Percentiles rank a stretch among this genome's conserved stretches.
phyloP scores from a whole-genome alignment of 2,797 vertebrate species.

The Muscicapa striata region DNA sequence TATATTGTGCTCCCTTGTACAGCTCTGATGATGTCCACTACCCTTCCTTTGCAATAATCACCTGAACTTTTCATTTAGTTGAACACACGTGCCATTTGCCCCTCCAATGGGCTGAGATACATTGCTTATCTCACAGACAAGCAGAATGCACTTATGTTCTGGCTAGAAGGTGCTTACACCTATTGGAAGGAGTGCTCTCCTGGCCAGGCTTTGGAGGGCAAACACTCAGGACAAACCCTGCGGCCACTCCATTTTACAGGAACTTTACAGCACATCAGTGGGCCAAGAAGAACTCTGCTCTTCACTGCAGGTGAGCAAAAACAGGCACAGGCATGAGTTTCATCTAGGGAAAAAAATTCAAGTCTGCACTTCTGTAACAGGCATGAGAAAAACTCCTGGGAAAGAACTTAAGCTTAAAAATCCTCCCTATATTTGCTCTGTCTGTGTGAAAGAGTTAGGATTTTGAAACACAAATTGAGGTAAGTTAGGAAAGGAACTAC shows the following conservation, averaged over 20 bases:
- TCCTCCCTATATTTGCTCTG: background rate
- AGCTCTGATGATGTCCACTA: background rate
- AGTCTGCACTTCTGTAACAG: background rate
- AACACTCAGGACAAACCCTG: background rate
- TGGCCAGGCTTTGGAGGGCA: background rate
- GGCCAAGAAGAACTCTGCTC: background rate
- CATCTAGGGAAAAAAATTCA: background rate
- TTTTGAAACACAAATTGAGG: background rate
- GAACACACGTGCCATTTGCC: background rate
- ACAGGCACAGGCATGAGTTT: background rate
- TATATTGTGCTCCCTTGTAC: background rate
- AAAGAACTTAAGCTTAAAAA: background rate
- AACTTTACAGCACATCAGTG: accelerated
- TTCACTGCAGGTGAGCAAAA: background rate
- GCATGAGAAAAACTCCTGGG: background rate
- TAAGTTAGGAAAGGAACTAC: background rate
- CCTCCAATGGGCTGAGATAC: background rate
- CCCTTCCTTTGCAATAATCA: background rate
- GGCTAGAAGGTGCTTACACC: background rate
- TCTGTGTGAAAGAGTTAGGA: background rate
- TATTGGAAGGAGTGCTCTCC: background rate
- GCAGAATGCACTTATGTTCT: background rate
- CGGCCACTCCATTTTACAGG: background rate
- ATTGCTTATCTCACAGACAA: background rate
- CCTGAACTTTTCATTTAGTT: background rate